Evolutionary conservation across 2,113 vertebrate genomes (phyloP).

Genomic region (Leucopsar rothschildi): DNA sequence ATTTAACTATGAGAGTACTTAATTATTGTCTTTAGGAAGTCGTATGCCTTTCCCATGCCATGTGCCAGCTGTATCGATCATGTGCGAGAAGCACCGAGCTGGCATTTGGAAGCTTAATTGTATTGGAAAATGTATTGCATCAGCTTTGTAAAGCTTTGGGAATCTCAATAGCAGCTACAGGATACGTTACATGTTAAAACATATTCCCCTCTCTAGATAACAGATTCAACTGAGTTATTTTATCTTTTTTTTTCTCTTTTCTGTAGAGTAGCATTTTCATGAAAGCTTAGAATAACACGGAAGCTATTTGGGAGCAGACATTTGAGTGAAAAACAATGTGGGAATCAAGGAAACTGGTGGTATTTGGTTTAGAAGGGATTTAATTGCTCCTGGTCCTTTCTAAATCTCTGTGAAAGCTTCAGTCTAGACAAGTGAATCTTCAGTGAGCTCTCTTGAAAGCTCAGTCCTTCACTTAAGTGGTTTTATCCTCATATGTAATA

Average conservation of each 20-base stretch:
- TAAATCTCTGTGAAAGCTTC: conserved; percentile 4
- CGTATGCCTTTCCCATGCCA: fast-evolving
- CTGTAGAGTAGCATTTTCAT: background rate
- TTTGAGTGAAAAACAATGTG: background rate
- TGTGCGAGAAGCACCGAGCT: background rate
- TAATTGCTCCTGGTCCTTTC: background rate
- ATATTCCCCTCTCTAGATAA: background rate
- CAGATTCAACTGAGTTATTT: background rate
- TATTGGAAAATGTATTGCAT: background rate
- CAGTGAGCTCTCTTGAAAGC: background rate
- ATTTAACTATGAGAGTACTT: background rate
- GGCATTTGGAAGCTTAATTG: background rate
- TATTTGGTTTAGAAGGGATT: background rate
- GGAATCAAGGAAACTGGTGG: background rate
- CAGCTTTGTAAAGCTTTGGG: background rate
- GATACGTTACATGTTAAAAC: background rate
- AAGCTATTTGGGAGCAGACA: background rate
- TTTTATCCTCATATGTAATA: background rate
- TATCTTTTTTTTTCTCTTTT: background rate
- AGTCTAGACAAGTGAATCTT: conserved; percentile 26
- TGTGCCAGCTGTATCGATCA: background rate
- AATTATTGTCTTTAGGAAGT: background rate
- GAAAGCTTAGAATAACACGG: background rate
- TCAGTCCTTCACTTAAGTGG: background rate
- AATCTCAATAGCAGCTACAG: background rate